These are phyloP conservation scores for Cataglyphis livida DNA, from an alignment of 2,888 invertebrate genomes.

Conservation along the genomic window DNA sequence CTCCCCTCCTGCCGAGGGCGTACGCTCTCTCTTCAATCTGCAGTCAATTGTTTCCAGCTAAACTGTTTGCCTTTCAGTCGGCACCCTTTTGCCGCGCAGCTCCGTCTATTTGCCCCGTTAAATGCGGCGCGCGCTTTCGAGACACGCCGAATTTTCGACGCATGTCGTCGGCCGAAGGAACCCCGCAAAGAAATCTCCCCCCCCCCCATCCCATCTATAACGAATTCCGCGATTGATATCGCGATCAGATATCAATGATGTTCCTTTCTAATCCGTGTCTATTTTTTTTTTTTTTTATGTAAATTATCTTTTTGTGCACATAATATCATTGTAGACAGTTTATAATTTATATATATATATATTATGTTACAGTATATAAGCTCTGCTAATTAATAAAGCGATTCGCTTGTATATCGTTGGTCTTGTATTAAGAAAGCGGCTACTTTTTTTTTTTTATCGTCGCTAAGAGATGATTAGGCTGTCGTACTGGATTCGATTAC, in stretches of 20 bases:
- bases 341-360: not conserved
- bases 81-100: slow-evolving; percentile 83
- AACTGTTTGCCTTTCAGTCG: slow-evolving; percentile 86
- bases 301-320: not conserved
- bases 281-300: not conserved
- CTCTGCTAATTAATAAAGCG: not conserved
- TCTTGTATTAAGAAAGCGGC: slow-evolving; percentile 23
- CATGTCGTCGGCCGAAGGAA: slow-evolving; percentile 25
- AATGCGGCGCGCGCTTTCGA: slow-evolving; percentile 78
- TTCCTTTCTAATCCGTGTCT: too few relatives aligned
- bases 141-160: slow-evolving; percentile 73
- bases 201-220: too few relatives aligned
- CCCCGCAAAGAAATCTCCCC: not conserved
- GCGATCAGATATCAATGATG: slow-evolving; percentile 18
- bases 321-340: not conserved
- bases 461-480: slow-evolving; percentile 35
- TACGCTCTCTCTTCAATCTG: slow-evolving; percentile 84
- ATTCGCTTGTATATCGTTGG: not conserved
- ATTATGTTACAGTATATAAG: too few relatives aligned
- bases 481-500: slow-evolving; percentile 51
- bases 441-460: slow-evolving; percentile 12
- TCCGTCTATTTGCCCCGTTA: slow-evolving; percentile 83
- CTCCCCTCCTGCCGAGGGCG: slow-evolving; percentile 35
- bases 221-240: slow-evolving; percentile 9
- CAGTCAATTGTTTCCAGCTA: slow-evolving; percentile 86